Evolutionary conservation across 2,113 vertebrate species (phyloP).

Genomic region (Salvelinus alpinus): DNA sequence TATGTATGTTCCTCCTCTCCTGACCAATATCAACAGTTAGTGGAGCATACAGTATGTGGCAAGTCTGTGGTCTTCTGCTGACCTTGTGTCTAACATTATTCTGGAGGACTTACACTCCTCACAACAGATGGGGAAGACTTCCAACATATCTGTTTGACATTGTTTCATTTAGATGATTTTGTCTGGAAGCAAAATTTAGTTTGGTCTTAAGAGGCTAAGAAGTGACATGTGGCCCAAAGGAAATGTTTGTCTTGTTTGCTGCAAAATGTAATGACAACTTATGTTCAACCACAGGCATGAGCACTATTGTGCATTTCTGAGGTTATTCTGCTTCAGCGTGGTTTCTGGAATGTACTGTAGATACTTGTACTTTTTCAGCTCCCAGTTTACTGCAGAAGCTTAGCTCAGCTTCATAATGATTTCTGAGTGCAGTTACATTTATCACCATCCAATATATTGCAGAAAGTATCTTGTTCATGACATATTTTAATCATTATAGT

Average conservation of each 20-base stretch:
- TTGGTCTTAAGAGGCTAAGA: background rate
- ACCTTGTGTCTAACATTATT: conserved; percentile 55
- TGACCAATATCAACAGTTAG: conserved; percentile 68
- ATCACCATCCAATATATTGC: background rate
- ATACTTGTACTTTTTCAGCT: background rate
- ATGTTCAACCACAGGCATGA: conserved; percentile 35
- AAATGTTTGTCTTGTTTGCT: conserved; percentile 38
- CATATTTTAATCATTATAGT: too few species aligned
- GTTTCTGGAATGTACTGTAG: conserved; percentile 10
- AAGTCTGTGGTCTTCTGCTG: conserved; percentile 50
- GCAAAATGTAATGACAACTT: conserved; percentile 33
- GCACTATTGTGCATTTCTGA: conserved; percentile 11
- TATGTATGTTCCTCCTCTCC: conserved; percentile 49
- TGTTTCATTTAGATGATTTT: conserved; percentile 18
- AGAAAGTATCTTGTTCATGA: too few species aligned
- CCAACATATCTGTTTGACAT: conserved; percentile 26
- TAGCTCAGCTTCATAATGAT: background rate
- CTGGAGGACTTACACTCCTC: conserved; percentile 46
- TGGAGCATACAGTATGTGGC: conserved; percentile 51
- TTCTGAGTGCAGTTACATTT: background rate
- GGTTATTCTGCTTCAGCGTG: conserved; percentile 2
- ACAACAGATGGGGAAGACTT: conserved; percentile 15
- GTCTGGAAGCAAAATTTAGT: conserved; percentile 33
- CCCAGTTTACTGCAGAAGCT: background rate
- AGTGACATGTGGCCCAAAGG: background rate